phyloP scores from a whole-genome alignment of 2,113 vertebrate genomes.

The Chloropsis cyanopogon region DNA sequence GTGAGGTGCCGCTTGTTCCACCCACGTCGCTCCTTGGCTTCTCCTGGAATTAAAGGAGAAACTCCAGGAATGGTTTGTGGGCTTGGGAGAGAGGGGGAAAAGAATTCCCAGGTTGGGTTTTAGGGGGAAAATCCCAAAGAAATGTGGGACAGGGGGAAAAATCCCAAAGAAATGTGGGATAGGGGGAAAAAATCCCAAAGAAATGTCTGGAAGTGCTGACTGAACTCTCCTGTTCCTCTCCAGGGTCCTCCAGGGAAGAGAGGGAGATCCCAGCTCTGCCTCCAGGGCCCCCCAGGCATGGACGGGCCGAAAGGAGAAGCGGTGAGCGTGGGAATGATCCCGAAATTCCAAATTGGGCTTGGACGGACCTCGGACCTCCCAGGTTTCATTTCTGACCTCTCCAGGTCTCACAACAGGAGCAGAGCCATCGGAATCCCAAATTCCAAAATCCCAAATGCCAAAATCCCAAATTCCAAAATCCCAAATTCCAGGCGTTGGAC shows the following conservation, averaged over 20 bases:
- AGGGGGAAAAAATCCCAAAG: not conserved
- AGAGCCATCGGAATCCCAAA: not conserved
- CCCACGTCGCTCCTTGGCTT: not conserved
- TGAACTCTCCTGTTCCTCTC: not conserved
- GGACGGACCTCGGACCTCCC: not conserved
- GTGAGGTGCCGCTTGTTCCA: not conserved
- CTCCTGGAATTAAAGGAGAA: not conserved
- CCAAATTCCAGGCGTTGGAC: accelerated
- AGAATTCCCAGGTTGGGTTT: too few species aligned
- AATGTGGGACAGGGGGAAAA: too few species aligned
- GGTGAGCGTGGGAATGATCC: conserved; percentile 62
- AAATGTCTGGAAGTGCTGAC: not conserved
- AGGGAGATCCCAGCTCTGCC: conserved; percentile 75
- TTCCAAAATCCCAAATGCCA: too few species aligned
- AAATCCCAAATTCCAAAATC: too few species aligned
- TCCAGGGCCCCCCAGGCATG: conserved; percentile 67
- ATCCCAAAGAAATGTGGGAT: not conserved
- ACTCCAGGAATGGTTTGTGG: accelerated
- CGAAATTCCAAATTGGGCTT: not conserved
- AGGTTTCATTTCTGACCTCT: not conserved
- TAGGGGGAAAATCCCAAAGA: too few species aligned
- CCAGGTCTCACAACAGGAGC: too few species aligned
- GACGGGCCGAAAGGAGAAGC: conserved; percentile 74
- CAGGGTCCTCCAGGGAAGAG: conserved; percentile 81
- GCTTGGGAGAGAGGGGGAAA: not conserved